phyloP scores from a whole-genome alignment of 2,888 invertebrate genomes.

The Nomada goodeniana region DNA sequence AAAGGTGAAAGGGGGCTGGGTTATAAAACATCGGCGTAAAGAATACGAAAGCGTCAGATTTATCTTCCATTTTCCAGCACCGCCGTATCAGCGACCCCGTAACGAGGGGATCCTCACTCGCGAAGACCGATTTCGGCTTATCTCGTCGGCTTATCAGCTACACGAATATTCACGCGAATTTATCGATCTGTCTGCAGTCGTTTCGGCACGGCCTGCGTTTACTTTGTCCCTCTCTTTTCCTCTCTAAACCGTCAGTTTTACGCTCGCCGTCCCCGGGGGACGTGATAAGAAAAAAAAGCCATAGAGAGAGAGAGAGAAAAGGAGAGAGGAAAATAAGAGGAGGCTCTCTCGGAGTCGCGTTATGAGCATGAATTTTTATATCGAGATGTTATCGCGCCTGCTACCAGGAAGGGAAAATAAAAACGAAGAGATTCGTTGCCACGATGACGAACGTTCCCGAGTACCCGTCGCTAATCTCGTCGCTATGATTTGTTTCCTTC shows the following conservation, averaged over 20 bases:
- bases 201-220: conserved; percentile 63
- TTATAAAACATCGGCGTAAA: conserved; percentile 50
- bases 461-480: conserved; percentile 41
- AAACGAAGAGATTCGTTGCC: conserved; percentile 64
- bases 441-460: conserved; percentile 60
- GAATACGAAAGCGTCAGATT: conserved; percentile 62
- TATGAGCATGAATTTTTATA: conserved; percentile 83
- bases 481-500: conserved; percentile 3
- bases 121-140: conserved; percentile 71
- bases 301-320: conserved; percentile 68
- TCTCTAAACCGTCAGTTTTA: conserved; percentile 76
- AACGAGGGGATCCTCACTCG: conserved; percentile 62
- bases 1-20: conserved; percentile 21
- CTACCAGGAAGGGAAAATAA: conserved; percentile 68
- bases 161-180: conserved; percentile 81
- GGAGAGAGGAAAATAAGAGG: conserved; percentile 72
- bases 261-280: conserved; percentile 75
- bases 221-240: conserved; percentile 31
- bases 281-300: conserved; percentile 76
- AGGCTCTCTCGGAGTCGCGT: conserved; percentile 70
- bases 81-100: conserved; percentile 66
- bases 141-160: conserved; percentile 68
- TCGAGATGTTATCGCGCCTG: conserved; percentile 76
- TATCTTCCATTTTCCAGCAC: conserved; percentile 67
- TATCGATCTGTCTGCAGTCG: conserved; percentile 79